Conservation (phyloP, 2,113 vertebrate genomes). For the Microcebus tavaratra region DNA sequence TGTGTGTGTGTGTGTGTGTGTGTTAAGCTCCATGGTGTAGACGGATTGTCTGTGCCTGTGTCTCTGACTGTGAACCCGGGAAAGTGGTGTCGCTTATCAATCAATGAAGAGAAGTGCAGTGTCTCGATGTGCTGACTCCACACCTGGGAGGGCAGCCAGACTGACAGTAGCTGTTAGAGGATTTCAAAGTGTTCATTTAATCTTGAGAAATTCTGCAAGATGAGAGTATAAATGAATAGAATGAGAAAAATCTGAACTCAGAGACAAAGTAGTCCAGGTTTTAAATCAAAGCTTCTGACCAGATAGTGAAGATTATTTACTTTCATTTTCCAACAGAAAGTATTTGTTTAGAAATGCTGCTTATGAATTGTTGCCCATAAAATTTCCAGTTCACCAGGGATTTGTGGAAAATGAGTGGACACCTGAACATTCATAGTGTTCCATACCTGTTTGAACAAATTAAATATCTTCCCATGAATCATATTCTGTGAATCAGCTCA, state of each 20-base stretch:
- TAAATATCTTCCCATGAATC: not conserved
- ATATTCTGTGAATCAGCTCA: not conserved
- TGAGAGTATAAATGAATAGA: not conserved
- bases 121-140: constrained; percentile 79
- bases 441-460: not conserved
- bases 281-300: constrained; percentile 1
- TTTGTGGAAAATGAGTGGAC: not conserved
- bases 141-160: constrained; percentile 52
- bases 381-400: not conserved
- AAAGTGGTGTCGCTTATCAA: constrained; percentile 85
- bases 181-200: constrained; percentile 47
- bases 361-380: not conserved
- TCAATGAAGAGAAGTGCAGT: constrained; percentile 84
- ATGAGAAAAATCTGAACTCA: not conserved
- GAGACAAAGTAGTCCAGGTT: not conserved
- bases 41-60: constrained; percentile 77
- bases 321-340: constrained; percentile 10
- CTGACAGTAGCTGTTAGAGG: constrained; percentile 47
- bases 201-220: constrained; percentile 56
- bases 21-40: constrained; percentile 47
- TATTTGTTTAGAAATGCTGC: not conserved
- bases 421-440: not conserved
- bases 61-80: constrained; percentile 75
- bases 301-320: not conserved
- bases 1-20: not conserved